Percentiles rank a stretch among this genome's conserved stretches.
These are phyloP conservation scores for Apolygus lucorum DNA, from an alignment of 1,140 invertebrate genomes.

Conservation along the genomic window DNA sequence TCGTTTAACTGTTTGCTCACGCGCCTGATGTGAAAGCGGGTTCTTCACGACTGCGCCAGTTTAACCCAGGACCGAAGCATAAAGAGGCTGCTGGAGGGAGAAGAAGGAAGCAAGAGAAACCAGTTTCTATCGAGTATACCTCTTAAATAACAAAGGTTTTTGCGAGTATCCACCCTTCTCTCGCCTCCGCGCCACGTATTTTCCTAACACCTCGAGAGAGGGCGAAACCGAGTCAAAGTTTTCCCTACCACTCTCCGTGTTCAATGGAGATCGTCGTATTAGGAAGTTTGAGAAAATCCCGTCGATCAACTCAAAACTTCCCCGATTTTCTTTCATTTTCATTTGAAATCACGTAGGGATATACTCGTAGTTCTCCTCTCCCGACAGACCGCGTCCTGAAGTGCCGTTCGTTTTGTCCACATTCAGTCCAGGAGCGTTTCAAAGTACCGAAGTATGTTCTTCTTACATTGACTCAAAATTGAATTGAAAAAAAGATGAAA, in stretches of 20 bases:
- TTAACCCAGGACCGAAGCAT: neutral
- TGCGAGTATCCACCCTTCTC: neutral
- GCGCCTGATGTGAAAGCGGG: slow-evolving; percentile 1
- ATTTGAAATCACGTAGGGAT: too few relatives aligned
- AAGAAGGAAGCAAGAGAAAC: neutral
- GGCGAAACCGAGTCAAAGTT: neutral
- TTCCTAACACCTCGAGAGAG: neutral
- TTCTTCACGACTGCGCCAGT: neutral
- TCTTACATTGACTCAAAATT: too few relatives aligned
- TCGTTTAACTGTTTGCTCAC: slow-evolving; percentile 15
- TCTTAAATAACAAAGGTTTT: slow-evolving; percentile 10
- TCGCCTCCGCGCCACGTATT: too few relatives aligned
- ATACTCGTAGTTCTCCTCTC: too few relatives aligned
- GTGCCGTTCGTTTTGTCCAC: too few relatives aligned
- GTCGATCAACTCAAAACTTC: neutral
- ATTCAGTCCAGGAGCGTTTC: too few relatives aligned
- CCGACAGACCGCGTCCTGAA: too few relatives aligned
- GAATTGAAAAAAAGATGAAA: too few relatives aligned
- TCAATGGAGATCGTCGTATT: neutral
- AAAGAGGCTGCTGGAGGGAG: neutral
- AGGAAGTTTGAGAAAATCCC: neutral
- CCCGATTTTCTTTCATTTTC: too few relatives aligned
- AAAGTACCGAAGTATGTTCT: too few relatives aligned
- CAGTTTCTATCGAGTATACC: neutral
- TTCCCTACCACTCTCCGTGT: neutral